Percentiles rank a stretch among this genome's conserved stretches.
These are phyloP conservation scores for Zaprionus taronus DNA, from an alignment of 1,140 invertebrate genomes.

Conservation along the genomic window DNA sequence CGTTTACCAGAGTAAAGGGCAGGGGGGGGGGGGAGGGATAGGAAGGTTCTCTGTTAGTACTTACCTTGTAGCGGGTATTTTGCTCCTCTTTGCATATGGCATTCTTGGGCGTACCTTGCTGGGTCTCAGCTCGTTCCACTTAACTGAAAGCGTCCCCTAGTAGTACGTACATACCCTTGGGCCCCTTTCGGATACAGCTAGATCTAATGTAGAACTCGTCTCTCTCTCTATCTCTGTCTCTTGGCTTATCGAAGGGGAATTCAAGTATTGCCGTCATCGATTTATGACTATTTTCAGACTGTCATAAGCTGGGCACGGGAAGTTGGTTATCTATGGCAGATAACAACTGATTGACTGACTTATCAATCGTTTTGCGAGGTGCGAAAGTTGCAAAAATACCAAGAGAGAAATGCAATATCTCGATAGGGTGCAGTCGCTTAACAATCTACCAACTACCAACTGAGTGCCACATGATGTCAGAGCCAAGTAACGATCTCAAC, in stretches of 20 bases:
- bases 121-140: conserved; percentile 32
- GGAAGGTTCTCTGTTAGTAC: conserved; percentile 9
- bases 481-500: conserved; percentile 12
- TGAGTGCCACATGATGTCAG: conserved; percentile 42
- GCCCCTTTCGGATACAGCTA: neutral
- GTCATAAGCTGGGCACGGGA: conserved; percentile 27
- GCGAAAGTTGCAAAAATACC: conserved; percentile 24
- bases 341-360: conserved; percentile 27
- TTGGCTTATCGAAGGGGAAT: conserved; percentile 48
- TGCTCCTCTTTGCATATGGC: conserved; percentile 31
- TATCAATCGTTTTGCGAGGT: conserved; percentile 33
- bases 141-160: neutral
- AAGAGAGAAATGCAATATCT: conserved; percentile 15
- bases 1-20: neutral
- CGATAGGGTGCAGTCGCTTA: conserved; percentile 8
- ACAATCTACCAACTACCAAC: conserved; percentile 13
- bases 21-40: neutral
- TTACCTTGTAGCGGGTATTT: conserved; percentile 65
- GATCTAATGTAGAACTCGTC: neutral
- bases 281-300: conserved; percentile 62
- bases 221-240: conserved; percentile 1
- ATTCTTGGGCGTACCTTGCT: conserved; percentile 43
- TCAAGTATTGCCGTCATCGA: conserved; percentile 43
- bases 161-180: neutral
- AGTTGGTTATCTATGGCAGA: conserved; percentile 53